These are phyloP conservation scores for Platyscapa corneri DNA, from an alignment of 1,140 invertebrate species.

Conservation along the genomic window DNA sequence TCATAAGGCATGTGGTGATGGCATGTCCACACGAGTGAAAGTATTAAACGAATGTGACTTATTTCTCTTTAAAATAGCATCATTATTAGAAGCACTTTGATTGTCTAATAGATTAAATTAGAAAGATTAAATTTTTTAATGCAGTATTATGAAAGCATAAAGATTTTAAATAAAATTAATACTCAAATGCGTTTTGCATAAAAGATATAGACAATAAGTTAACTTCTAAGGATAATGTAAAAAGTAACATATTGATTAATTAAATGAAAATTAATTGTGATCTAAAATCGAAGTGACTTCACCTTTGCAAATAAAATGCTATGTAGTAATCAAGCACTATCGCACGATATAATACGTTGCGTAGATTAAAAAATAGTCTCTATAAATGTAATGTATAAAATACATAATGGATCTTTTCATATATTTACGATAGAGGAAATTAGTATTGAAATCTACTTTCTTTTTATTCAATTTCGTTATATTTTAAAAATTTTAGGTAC, in stretches of 20 bases:
- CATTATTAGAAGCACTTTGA: constrained; percentile 29
- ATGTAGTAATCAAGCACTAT: neutral
- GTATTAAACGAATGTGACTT: constrained; percentile 14
- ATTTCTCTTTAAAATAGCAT: constrained; percentile 5
- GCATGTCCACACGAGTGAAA: neutral
- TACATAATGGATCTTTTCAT: neutral
- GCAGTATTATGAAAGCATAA: neutral
- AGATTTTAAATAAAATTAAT: neutral
- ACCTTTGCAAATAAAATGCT: constrained; percentile 1
- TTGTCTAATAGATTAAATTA: neutral
- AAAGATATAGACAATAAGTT: constrained; percentile 17
- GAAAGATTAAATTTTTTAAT: too few species aligned
- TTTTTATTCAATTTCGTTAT: neutral
- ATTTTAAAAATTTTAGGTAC: too few species aligned
- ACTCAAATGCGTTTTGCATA: neutral
- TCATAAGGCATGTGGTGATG: constrained; percentile 8
- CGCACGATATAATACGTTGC: constrained; percentile 4
- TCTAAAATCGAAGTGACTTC: constrained; percentile 33
- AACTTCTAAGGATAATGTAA: neutral
- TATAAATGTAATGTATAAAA: neutral
- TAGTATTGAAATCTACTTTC: neutral
- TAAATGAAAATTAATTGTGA: neutral
- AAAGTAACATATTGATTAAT: neutral
- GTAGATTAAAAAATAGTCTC: constrained; percentile 24
- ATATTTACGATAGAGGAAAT: constrained; percentile 10